Base-by-base conservation (phyloP, 1,140 invertebrate genomes). In the Drosophila baimaii region DNA sequence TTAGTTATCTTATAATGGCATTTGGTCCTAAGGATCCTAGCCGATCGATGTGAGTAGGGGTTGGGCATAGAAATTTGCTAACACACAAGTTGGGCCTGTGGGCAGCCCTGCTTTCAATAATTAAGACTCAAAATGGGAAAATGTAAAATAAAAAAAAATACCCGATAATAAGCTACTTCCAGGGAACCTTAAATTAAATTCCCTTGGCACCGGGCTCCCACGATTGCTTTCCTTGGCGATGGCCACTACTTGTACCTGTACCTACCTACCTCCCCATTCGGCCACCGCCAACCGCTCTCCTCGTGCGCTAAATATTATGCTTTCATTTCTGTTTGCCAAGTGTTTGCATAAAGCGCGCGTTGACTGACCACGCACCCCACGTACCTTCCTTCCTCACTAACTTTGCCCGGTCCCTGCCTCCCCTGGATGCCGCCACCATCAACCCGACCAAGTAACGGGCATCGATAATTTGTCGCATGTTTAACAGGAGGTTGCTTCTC, bases 321-420 rank as follows among this genome's bases (percentile, higher is more conserved):
- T 89, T 89, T 80, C 85, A 84, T 88, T 88, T 86, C 83, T 84
- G 84, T 73, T 84, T 68, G 69, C 84, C 69, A 78, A 88, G 84
- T 88, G 84, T 88, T 89, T 88, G 84, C 77, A 89, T 71, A 75
- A 78, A 74, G 80, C 77, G 64, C 81, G 81, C 61, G 76, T 74
- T 83, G 39, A 77, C 82, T 66, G 83, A 79, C 72, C 68, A 76
- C 25, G 44, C 61, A 47, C 33, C 25, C 33, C 31, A 19, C n/a
- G n/a, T n/a, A n/a, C n/a, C n/a, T 17, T 12, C 41, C 52, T 7
- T 39, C 21, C 39, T 7, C 39, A 13, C 6, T 8, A 15, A 15
- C 41, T 41, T n/a, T n/a, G n/a, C 17, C 8, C 6, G 15, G 5
- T 31, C 27, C 65, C 3, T 23, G 33, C 23, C 47, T 31, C 13